Conservation (phyloP, 2,888 invertebrate genomes). For the Sinohyriopsis cumingii region DNA sequence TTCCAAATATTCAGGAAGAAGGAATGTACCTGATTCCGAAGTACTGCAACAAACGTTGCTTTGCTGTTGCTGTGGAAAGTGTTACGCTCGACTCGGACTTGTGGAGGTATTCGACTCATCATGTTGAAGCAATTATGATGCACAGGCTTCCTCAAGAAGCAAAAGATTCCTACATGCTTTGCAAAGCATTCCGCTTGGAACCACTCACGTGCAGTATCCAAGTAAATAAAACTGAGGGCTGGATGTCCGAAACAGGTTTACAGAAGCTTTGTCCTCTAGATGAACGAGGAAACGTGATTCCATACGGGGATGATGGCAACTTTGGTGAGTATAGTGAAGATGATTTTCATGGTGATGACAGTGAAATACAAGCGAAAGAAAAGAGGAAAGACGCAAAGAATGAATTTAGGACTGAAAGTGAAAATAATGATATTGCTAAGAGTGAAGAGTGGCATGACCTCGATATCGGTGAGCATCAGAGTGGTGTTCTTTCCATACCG, state of each 20-base stretch:
- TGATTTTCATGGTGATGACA: background rate
- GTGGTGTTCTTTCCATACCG: background rate
- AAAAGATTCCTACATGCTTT: slow-evolving; percentile 17
- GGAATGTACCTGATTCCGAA: slow-evolving; percentile 28
- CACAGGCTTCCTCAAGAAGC: slow-evolving; percentile 10
- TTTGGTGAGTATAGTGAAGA: background rate
- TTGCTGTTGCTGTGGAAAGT: background rate
- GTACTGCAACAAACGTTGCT: slow-evolving; percentile 4
- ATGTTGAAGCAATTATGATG: slow-evolving; percentile 22
- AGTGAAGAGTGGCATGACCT: too few species aligned
- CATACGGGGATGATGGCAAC: background rate
- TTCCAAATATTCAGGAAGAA: slow-evolving; percentile 10
- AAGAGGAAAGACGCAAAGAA: background rate
- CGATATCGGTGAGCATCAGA: too few species aligned
- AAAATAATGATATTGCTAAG: background rate
- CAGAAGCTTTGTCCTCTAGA: too few species aligned
- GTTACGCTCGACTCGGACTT: slow-evolving; percentile 4
- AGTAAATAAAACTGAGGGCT: background rate
- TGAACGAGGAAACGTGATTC: background rate
- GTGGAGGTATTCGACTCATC: slow-evolving; percentile 22
- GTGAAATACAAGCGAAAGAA: background rate
- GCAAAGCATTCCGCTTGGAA: slow-evolving; percentile 25
- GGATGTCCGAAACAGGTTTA: too few species aligned
- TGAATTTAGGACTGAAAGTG: background rate
- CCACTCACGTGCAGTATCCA: slow-evolving; percentile 21